These are phyloP conservation scores for Anthrax anthrax DNA, from an alignment of 2,888 invertebrate species.

Conservation along the genomic window DNA sequence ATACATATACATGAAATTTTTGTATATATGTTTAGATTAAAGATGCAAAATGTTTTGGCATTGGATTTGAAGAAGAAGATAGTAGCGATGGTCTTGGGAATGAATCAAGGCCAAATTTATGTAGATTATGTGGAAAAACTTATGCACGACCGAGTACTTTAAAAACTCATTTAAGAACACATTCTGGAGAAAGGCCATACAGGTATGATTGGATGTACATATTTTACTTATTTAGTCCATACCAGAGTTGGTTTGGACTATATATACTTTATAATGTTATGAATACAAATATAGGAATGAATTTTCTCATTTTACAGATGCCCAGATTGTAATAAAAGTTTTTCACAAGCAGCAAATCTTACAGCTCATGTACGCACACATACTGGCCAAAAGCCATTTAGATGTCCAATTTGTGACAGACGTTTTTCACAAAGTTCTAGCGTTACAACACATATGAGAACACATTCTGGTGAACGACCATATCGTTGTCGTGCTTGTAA, in stretches of 20 bases:
- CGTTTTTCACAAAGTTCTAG: slow-evolving; percentile 90
- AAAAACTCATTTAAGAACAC: slow-evolving; percentile 92
- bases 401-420: slow-evolving; percentile 92
- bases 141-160: slow-evolving; percentile 93
- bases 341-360: slow-evolving; percentile 95
- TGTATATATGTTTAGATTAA: slow-evolving; percentile 10
- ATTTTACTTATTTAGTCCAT: no score
- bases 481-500: slow-evolving; percentile 93
- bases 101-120: slow-evolving; percentile 72
- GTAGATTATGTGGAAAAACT: slow-evolving; percentile 90
- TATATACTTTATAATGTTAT: no score
- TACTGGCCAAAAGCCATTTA: slow-evolving; percentile 95
- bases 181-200: slow-evolving; percentile 74
- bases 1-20: no score
- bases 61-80: slow-evolving; percentile 51
- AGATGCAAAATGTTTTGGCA: slow-evolving; percentile 17
- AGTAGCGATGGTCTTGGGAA: slow-evolving; percentile 25
- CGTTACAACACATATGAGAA: slow-evolving; percentile 98
- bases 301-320: slow-evolving; percentile 37
- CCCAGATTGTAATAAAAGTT: slow-evolving; percentile 89
- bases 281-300: not conserved
- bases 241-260: no score
- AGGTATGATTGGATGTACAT: slow-evolving; percentile 17
- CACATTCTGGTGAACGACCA: slow-evolving; percentile 99
- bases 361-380: slow-evolving; percentile 86